These are phyloP conservation scores for Bettongia penicillata DNA, from an alignment of 2,113 vertebrate species.

Conservation along the genomic window DNA sequence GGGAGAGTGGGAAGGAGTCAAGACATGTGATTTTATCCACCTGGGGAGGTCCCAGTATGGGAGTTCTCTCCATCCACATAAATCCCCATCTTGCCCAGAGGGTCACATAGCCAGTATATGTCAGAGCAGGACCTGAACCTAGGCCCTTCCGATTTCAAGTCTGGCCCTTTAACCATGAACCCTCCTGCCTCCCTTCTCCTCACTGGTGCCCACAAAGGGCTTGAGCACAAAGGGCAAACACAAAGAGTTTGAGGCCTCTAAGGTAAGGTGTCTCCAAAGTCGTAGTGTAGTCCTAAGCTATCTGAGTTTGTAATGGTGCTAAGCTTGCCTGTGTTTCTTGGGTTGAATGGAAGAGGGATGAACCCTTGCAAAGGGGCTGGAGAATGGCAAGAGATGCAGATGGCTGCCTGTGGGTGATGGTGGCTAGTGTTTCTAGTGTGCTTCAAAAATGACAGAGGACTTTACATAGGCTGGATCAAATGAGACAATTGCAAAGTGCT, in stretches of 20 bases:
- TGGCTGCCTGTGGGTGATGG: background rate
- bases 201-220: background rate
- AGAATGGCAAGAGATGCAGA: background rate
- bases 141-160: background rate
- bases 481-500: background rate
- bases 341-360: background rate
- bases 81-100: background rate
- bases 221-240: too few species aligned
- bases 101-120: background rate
- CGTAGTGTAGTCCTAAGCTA: background rate
- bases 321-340: too few species aligned
- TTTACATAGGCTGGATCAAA: background rate
- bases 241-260: background rate
- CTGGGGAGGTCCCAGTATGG: background rate
- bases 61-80: background rate
- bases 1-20: background rate
- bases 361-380: background rate
- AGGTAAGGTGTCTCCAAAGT: background rate
- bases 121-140: background rate
- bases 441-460: background rate
- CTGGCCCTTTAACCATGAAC: background rate
- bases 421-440: background rate
- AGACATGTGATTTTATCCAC: background rate
- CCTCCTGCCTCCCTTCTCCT: background rate
- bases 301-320: too few species aligned